Evolutionary conservation across 2,888 invertebrate species (phyloP).

Genomic region (Drosophila incognita): DNA sequence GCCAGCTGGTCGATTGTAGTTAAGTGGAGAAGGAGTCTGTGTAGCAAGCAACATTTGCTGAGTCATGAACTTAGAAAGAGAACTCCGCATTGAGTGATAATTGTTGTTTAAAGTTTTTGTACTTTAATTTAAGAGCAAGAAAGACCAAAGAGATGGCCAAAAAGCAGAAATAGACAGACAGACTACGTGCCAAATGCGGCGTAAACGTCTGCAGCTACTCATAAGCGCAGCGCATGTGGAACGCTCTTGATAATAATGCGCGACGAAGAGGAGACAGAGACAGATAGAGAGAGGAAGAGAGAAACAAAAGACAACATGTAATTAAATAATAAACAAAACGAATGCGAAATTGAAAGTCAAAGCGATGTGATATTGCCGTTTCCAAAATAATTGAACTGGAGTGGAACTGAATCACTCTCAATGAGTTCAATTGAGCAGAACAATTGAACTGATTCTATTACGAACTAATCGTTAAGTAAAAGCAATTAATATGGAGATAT

Average conservation of each 20-base stretch:
- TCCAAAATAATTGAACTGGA: background rate
- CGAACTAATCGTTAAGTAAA: background rate
- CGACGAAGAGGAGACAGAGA: conserved; percentile 6
- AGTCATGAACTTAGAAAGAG: conserved; percentile 17
- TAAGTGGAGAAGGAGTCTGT: conserved; percentile 38
- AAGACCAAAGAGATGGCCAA: conserved; percentile 53
- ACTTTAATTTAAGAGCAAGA: conserved; percentile 45
- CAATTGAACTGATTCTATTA: background rate
- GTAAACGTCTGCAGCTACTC: conserved; percentile 45
- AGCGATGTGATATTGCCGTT: conserved; percentile 11
- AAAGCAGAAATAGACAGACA: conserved; percentile 28
- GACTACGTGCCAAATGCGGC: conserved; percentile 73
- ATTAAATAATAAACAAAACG: conserved; percentile 66
- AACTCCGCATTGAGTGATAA: conserved; percentile 14
- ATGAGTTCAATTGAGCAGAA: background rate
- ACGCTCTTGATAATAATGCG: conserved; percentile 47
- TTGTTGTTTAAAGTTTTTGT: conserved; percentile 1
- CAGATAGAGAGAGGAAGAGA: background rate
- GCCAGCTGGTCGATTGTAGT: conserved; percentile 7
- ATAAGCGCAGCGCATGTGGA: conserved; percentile 16
- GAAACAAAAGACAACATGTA: conserved; percentile 42
- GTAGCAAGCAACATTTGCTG: background rate
- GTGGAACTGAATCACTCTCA: background rate
- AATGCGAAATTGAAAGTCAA: conserved; percentile 34
- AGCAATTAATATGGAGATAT: background rate